Percentiles rank a stretch among this genome's conserved stretches.
Evolutionary conservation across 37 sponge, comb jelly and placozoan species (phyloP).

Genomic region (Aplysina aerophoba): DNA sequence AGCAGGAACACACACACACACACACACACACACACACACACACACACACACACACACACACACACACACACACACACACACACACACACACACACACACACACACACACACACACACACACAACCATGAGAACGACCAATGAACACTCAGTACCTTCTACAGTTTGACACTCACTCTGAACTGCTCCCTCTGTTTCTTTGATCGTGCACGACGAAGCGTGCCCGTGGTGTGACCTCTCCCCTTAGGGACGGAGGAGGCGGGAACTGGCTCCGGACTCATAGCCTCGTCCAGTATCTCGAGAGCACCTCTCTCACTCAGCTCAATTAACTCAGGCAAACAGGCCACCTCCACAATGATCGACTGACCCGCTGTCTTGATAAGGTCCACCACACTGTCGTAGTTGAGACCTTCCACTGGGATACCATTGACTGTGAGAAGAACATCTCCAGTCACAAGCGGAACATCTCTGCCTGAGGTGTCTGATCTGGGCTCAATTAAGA

Average conservation of each 20-base stretch:
- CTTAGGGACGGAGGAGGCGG: not conserved
- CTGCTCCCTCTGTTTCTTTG: not conserved
- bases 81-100: conserved; percentile 7
- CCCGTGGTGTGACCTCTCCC: conserved; percentile 19
- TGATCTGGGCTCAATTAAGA: conserved; percentile 70
- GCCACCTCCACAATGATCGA: conserved; percentile 66
- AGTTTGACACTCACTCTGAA: conserved; percentile 2
- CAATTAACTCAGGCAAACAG: conserved; percentile 82
- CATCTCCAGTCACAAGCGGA: conserved; percentile 88
- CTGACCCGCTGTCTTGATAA: conserved; percentile 81
- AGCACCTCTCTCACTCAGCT: conserved; percentile 79
- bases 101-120: conserved; percentile 38
- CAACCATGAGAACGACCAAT: not conserved
- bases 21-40: not conserved
- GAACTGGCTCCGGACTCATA: not conserved
- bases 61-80: not conserved
- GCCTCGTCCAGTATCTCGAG: conserved; percentile 32
- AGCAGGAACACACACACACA: not conserved
- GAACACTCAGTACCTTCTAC: not conserved
- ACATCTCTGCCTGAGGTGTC: conserved; percentile 44
- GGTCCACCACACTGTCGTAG: conserved; percentile 85
- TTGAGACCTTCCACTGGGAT: conserved; percentile 76
- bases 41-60: not conserved
- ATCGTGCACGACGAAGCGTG: conserved; percentile 5
- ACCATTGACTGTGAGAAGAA: conserved; percentile 90